Evolutionary conservation across 1,140 invertebrate genomes (phyloP).

Genomic region (Neomicropteryx cornuta): DNA sequence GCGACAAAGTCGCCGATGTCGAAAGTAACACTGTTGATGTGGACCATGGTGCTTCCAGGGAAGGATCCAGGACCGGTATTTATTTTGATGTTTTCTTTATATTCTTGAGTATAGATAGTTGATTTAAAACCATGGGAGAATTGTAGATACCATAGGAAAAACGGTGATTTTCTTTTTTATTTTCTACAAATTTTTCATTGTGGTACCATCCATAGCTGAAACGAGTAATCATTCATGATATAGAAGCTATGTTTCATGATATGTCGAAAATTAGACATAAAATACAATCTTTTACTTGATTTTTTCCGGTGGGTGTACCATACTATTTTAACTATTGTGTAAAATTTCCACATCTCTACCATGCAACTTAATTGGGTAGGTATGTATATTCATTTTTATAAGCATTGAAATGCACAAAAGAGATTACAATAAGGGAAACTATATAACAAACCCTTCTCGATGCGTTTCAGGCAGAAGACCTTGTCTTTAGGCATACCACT

Average conservation of each 20-base stretch:
- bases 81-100: slow-evolving; percentile 7
- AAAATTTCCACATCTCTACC: no score
- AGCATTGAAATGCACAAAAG: no score
- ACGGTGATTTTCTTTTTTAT: slow-evolving; percentile 15
- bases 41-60: slow-evolving; percentile 67
- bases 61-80: slow-evolving; percentile 74
- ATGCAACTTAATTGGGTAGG: no score
- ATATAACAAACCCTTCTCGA: no score
- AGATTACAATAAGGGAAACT: no score
- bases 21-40: slow-evolving; percentile 59
- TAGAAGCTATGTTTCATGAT: background rate
- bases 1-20: no score
- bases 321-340: no score
- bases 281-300: slow-evolving; percentile 4
- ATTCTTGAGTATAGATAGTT: slow-evolving; percentile 1
- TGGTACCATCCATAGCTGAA: slow-evolving; percentile 32
- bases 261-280: slow-evolving; percentile 9
- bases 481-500: no score
- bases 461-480: no score
- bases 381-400: no score
- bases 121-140: slow-evolving; percentile 18
- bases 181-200: slow-evolving; percentile 16
- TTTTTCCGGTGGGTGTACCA: no score
- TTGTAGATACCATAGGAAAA: slow-evolving; percentile 22
- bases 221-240: slow-evolving; percentile 6